Base-by-base conservation (phyloP, 2,113 vertebrate genomes). In the Hassar affinis region DNA sequence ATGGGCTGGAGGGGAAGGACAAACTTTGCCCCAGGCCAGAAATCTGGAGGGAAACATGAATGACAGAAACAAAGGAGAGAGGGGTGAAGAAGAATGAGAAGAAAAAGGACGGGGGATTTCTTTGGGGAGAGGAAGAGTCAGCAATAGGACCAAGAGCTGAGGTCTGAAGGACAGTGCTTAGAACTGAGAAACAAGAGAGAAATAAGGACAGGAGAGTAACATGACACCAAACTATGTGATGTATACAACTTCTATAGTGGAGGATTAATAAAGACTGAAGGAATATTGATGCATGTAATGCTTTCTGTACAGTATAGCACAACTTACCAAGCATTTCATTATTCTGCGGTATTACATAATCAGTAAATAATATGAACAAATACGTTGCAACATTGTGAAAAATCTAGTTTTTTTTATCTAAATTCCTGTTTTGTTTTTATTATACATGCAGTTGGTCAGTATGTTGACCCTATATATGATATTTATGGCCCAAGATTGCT, bases 11-110 rank as follows among this genome's bases (percentile, higher is more conserved):
- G n/a, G 72, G 62, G 88, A 68, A 79, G 49, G 71, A 86, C 80
- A 69, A 84, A 85, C 83, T 89, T n/a, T 85, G 87, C 84, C 89
- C 87, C 68, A 71, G 88, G 87, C 72, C 2, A 30, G 85, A 89
- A 84, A 89, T 90, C 89, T 91, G 87, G 87, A 89, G 88, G 86
- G 88, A 91, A 91, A 83, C 66, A 71, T 35, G 42, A 85, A 89
- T 80, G 78, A 30, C 69, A 82, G 76, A 77, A 77, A 92, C 91
- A 92, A 93, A 90, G 78, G 89, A 87, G 14, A 89, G 49, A 86
- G 85, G 80, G 75, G 87, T 81, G 51, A 84, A 87, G 86, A 76
- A 88, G 76, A 87, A 84, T 78, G 80, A 83, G 45, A 78, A 87
- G 30, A 74, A 79, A 61, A 62, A 86, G 74, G 89, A 78, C 77